These are phyloP conservation scores for Panzeria rudis DNA, from an alignment of 2,888 invertebrate species.

Conservation along the genomic window DNA sequence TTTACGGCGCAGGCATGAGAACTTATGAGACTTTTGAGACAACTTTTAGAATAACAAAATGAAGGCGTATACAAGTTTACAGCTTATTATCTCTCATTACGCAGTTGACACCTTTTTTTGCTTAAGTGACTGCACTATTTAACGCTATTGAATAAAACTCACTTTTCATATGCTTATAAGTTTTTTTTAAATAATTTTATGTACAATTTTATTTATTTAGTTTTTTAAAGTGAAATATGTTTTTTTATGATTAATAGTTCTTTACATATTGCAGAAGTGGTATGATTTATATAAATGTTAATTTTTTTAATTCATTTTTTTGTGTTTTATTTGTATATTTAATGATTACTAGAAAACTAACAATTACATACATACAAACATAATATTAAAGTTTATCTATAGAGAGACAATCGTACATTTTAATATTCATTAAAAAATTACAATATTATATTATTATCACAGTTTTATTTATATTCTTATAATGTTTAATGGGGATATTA, in stretches of 20 bases:
- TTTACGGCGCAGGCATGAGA: too few relatives aligned
- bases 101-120: too few relatives aligned
- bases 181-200: slow-evolving; percentile 50
- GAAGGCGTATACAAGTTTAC: too few relatives aligned
- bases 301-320: slow-evolving; percentile 5
- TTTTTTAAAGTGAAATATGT: slow-evolving; percentile 15
- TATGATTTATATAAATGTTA: slow-evolving; percentile 38
- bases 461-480: slow-evolving; percentile 46
- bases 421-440: slow-evolving; percentile 35
- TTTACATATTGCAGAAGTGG: slow-evolving; percentile 60
- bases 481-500: slow-evolving; percentile 64
- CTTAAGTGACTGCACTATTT: neutral
- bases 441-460: slow-evolving; percentile 68
- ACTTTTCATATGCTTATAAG: neutral
- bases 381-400: slow-evolving; percentile 40
- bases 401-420: slow-evolving; percentile 28
- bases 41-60: too few relatives aligned
- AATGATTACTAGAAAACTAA: slow-evolving; percentile 66
- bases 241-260: slow-evolving; percentile 39
- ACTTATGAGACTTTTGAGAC: too few relatives aligned
- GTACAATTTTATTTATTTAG: slow-evolving; percentile 60
- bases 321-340: neutral
- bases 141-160: neutral
- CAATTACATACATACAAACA: slow-evolving; percentile 54
- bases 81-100: too few relatives aligned